Base-by-base conservation (phyloP, 2,888 invertebrate genomes). In the Graphium colonna region DNA sequence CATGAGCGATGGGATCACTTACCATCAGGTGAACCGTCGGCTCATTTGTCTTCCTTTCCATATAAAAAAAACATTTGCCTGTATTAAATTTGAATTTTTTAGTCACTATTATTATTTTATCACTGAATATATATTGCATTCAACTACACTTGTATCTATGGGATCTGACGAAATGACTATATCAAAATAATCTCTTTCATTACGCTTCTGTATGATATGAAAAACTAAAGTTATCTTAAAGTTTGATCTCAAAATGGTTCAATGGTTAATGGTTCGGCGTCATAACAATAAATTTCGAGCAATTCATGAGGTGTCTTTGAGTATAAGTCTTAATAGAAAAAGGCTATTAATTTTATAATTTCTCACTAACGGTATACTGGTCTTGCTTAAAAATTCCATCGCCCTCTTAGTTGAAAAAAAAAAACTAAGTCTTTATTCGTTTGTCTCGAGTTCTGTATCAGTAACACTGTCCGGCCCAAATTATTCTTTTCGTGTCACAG, bases 401-500 rank as follows among this genome's bases (percentile, higher is more conserved):
- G 48, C 43, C 48, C 28, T 31, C 43, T 12, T 13, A 39, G 3
- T 10, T 18, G 42, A 48, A 64, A 69, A 68, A 69, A n/a, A 66
- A 62, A 67, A 59, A 72, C 69, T 66, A 64, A 67, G 60, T 62
- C 65, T 60, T 49, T 44, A 64, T 61, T 54, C 59, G 62, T 67
- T 63, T 64, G 62, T 70, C 65, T 65, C 61, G 61, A 70, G 62
- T 67, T 60, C 57, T 67, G 68, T 77, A 73, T 77, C 75, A 60
- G 62, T 63, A 71, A 77, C 72, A 69, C 67, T 67, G 65, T 63
- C 62, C 63, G 67, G 65, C 61, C 69, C 68, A 70, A 75, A 77
- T 77, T 74, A 71, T 69, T 73, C 71, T 73, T 68, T 55, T 60
- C 61, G 60, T 65, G 68, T 64, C 63, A 61, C 61, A 63, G 62